These are phyloP conservation scores for Spea hammondii DNA, from an alignment of 2,797 vertebrate genomes.

Conservation along the genomic window DNA sequence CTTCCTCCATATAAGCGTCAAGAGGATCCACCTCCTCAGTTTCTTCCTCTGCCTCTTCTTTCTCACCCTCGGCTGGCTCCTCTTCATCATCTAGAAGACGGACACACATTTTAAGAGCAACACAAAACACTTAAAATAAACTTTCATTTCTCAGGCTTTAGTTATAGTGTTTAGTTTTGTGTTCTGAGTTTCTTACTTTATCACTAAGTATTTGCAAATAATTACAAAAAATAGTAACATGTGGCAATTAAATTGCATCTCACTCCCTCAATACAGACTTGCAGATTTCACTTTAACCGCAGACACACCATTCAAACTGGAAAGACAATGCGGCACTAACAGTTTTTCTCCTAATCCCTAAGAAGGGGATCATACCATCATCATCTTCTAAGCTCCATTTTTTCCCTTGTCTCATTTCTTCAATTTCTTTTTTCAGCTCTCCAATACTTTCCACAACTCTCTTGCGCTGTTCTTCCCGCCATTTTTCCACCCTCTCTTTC, in stretches of 20 bases:
- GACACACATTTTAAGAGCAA: background rate
- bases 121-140: background rate
- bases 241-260: too few relatives aligned
- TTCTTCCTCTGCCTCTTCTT: constrained; percentile 75
- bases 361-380: constrained; percentile 74
- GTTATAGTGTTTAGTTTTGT: too few relatives aligned
- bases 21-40: constrained; percentile 92
- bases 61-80: constrained; percentile 74
- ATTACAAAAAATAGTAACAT: too few relatives aligned
- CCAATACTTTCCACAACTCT: constrained; percentile 97
- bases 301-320: too few relatives aligned
- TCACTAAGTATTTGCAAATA: too few relatives aligned
- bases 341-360: background rate
- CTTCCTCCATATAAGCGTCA: constrained; percentile 98
- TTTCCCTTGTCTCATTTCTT: constrained; percentile 97
- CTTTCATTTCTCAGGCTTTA: too few relatives aligned
- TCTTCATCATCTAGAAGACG: constrained; percentile 82
- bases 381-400: constrained; percentile 99
- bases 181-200: too few relatives aligned
- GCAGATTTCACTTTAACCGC: too few relatives aligned
- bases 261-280: too few relatives aligned
- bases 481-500: constrained; percentile 97
- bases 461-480: constrained; percentile 96
- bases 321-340: too few relatives aligned
- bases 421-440: constrained; percentile 93